Conservation (phyloP, 2,888 invertebrate genomes). For the Cosmia pyralina region DNA sequence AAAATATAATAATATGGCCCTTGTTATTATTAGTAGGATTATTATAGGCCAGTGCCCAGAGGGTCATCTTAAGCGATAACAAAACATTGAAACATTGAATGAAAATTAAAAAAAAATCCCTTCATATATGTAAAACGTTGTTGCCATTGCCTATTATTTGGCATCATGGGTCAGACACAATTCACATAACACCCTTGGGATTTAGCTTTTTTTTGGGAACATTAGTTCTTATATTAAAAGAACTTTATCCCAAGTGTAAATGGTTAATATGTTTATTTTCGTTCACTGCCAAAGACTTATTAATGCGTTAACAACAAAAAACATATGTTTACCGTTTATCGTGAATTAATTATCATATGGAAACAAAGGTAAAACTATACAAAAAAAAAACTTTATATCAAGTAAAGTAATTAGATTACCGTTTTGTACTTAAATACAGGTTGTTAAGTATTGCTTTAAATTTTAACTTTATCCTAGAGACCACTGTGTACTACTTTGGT, state of each 20-base stretch:
- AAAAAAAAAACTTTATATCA: not conserved
- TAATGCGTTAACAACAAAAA: slow-evolving; percentile 38
- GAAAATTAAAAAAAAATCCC: not conserved
- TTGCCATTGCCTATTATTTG: slow-evolving; percentile 41
- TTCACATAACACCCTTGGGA: not conserved
- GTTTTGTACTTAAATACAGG: slow-evolving; percentile 11
- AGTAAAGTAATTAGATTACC: slow-evolving; percentile 29
- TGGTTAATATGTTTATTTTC: not conserved
- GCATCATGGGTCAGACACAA: slow-evolving; percentile 6
- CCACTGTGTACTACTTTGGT: slow-evolving; percentile 31
- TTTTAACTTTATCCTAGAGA: slow-evolving; percentile 13
- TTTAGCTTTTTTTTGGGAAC: too few relatives aligned
- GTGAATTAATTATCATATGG: not conserved
- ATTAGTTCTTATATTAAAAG: too few relatives aligned
- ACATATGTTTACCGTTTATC: slow-evolving; percentile 9
- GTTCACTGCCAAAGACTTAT: not conserved
- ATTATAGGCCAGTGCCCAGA: not conserved
- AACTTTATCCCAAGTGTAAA: not conserved
- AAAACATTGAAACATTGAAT: too few relatives aligned
- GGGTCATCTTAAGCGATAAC: not conserved
- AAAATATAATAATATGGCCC: not conserved
- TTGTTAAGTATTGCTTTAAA: slow-evolving; percentile 2
- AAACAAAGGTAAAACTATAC: slow-evolving; percentile 12
- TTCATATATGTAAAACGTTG: slow-evolving; percentile 5
- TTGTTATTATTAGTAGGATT: not conserved